These are phyloP conservation scores for Ypsolopha sequella DNA, from an alignment of 2,888 invertebrate species.

Conservation along the genomic window DNA sequence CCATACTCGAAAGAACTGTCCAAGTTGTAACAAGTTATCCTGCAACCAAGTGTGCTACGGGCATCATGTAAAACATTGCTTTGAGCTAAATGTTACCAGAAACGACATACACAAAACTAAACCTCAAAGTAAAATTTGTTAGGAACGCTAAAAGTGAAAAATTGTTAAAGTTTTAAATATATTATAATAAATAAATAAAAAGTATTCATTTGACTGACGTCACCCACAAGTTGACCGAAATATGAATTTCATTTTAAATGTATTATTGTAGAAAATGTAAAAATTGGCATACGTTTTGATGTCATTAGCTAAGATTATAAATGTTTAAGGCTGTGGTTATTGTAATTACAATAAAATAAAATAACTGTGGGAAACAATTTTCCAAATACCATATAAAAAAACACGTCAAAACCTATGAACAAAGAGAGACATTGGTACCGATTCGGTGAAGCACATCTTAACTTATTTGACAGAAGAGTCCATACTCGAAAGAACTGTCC, in stretches of 20 bases:
- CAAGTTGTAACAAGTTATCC: conserved; percentile 39
- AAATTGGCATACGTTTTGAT: conserved; percentile 41
- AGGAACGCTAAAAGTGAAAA: conserved; percentile 25
- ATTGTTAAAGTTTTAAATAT: conserved; percentile 31
- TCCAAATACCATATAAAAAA: conserved; percentile 50
- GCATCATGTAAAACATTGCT: conserved; percentile 42
- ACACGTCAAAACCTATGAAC: conserved; percentile 40
- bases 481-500: too few species aligned
- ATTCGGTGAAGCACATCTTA: too few species aligned
- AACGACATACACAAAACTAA: conserved; percentile 22
- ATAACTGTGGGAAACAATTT: conserved; percentile 43
- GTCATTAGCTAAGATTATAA: too few species aligned
- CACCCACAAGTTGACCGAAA: too few species aligned
- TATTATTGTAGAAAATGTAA: too few species aligned
- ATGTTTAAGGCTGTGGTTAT: too few species aligned
- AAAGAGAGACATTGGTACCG: conserved; percentile 17
- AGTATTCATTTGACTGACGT: too few species aligned
- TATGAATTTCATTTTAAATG: too few species aligned
- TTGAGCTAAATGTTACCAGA: conserved; percentile 29
- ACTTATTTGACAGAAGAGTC: too few species aligned
- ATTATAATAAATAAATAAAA: too few species aligned
- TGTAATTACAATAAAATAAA: too few species aligned
- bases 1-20: conserved; percentile 37
- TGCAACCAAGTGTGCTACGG: conserved; percentile 45
- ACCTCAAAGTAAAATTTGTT: conserved; percentile 29